Evolutionary conservation across 2,888 invertebrate genomes (phyloP), one percentile per base, ranked within the genome.

Genomic region (Cynaeus angustus): DNA sequence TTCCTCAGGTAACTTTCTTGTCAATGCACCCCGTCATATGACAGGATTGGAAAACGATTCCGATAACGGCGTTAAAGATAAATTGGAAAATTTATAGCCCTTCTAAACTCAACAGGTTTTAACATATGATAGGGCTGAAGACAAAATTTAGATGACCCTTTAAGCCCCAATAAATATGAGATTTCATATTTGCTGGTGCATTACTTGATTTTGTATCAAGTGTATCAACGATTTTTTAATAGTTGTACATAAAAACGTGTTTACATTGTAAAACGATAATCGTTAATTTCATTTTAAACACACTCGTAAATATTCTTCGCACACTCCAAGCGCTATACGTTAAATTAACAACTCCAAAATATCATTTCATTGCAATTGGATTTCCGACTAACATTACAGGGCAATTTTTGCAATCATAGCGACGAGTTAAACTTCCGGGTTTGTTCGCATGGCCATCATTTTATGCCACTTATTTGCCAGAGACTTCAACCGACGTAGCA

Each of bases 381-480:
- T 21, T 21, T 4, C 21, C 21, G 21, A 21, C 21, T 21, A n/a
- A 4, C 21, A 21, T 48, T 48, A 26, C 26, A 0, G 48, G 46
- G 13, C 16, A 46, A 46, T 14, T n/a, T 46, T 46, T 48, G 48
- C 7, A 37, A 37, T 37, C 37, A n/a, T 37, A 37, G n/a, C 37
- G 8, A 37, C 37, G 37, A n/a, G n/a, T 37, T 37, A 37, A 37
- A 37, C 37, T 37, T 37, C n/a, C 37, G 9, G 37, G 4, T n/a
- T 37, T 37, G 37, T 37, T 37, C 37, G 1, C 37, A 37, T 37
- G 41, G 10, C 1, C 41, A n/a, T 41, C 12, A 41, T 41, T 41
- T 41, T 41, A 41, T 41, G 41, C 41, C 41, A 41, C 41, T 12
- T 12, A 13, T 41, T 41, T 41, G n/a, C n/a, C n/a, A 1, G 2